Conservation (phyloP, 37 sponge, comb jelly and placozoan genomes). For the Cliona cf. orientalis region DNA sequence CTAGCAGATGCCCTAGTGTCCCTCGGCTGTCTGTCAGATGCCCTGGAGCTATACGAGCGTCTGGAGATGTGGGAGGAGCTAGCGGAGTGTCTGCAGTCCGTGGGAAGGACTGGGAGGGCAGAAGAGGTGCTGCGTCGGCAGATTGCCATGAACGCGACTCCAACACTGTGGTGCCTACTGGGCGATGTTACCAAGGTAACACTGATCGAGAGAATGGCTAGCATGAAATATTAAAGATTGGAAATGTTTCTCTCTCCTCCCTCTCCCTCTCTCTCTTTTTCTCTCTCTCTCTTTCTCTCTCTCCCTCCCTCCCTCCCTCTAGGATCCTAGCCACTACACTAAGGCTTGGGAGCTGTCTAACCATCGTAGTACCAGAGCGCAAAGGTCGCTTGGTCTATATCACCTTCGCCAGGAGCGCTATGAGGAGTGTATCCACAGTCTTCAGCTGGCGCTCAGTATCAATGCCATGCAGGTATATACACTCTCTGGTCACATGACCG, state of each 20-base stretch:
- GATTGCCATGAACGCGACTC: conserved; percentile 59
- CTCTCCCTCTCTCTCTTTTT: not conserved
- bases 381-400: conserved; percentile 80
- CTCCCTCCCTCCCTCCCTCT: not conserved
- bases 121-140: conserved; percentile 58
- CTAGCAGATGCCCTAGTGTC: conserved; percentile 68
- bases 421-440: conserved; percentile 54
- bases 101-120: conserved; percentile 68
- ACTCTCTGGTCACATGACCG: not conserved
- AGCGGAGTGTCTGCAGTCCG: conserved; percentile 62
- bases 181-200: conserved; percentile 74
- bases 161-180: conserved; percentile 80
- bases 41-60: conserved; percentile 79
- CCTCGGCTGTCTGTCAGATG: conserved; percentile 72
- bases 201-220: not conserved
- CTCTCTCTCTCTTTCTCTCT: not conserved
- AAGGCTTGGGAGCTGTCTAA: conserved; percentile 90
- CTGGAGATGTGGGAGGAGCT: conserved; percentile 92
- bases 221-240: not conserved
- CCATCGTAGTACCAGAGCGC: conserved; percentile 73
- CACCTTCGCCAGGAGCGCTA: conserved; percentile 73
- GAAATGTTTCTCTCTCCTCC: not conserved
- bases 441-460: conserved; percentile 66
- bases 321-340: conserved; percentile 79
- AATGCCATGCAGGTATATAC: conserved; percentile 68